These are phyloP conservation scores for Temnothorax nylanderi DNA, from an alignment of 1,140 invertebrate species.

Conservation along the genomic window DNA sequence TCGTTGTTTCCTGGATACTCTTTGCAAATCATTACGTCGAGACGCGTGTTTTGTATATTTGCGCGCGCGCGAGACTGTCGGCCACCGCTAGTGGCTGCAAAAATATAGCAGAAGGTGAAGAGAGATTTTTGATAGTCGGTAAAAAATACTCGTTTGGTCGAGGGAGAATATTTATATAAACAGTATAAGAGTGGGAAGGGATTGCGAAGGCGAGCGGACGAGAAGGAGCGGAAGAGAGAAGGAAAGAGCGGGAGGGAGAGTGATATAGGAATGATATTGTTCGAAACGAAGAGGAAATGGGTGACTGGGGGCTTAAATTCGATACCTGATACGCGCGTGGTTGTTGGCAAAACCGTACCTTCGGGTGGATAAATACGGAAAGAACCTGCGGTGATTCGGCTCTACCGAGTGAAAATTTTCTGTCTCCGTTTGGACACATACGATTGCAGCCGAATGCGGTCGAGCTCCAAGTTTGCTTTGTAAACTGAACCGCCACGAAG, in stretches of 20 bases:
- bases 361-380: slow-evolving; percentile 41
- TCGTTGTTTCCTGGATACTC: neutral
- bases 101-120: slow-evolving; percentile 17
- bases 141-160: slow-evolving; percentile 20
- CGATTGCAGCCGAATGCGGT: slow-evolving; percentile 27
- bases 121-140: slow-evolving; percentile 28
- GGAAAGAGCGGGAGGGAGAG: neutral
- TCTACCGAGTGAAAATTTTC: slow-evolving; percentile 39
- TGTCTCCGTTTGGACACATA: slow-evolving; percentile 31
- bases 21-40: slow-evolving; percentile 16
- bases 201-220: neutral
- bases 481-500: slow-evolving; percentile 35
- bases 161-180: slow-evolving; percentile 47
- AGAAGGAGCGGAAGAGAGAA: neutral
- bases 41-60: slow-evolving; percentile 16
- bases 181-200: neutral
- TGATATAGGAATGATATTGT: slow-evolving; percentile 36
- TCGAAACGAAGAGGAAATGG: slow-evolving; percentile 26
- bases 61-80: neutral
- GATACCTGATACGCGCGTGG: slow-evolving; percentile 45
- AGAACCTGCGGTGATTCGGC: slow-evolving; percentile 6
- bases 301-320: slow-evolving; percentile 51
- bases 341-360: slow-evolving; percentile 46
- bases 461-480: slow-evolving; percentile 49
- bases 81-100: neutral